phyloP scores from a whole-genome alignment of 2,888 invertebrate species.

The Mactromeris polynyma region DNA sequence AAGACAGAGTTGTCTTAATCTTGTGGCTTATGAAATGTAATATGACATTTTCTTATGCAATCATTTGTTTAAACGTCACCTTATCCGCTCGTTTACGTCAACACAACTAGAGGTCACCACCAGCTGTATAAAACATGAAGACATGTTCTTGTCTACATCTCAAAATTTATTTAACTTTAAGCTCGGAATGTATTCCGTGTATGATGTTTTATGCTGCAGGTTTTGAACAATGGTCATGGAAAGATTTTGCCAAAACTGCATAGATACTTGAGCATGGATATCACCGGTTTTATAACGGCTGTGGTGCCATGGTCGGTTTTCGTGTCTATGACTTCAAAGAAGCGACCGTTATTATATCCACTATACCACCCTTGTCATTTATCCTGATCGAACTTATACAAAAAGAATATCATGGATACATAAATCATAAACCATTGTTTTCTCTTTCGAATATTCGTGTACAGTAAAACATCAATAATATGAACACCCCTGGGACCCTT shows the following conservation, averaged over 20 bases:
- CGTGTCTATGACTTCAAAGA: neutral
- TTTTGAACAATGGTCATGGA: neutral
- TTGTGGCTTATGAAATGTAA: neutral
- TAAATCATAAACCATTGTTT: too few species aligned
- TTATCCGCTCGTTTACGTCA: slow-evolving; percentile 1
- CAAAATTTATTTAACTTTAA: neutral
- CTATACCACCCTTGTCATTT: neutral
- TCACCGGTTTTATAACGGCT: too few species aligned
- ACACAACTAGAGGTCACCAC: neutral
- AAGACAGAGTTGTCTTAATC: neutral
- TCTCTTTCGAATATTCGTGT: too few species aligned
- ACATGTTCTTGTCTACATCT: neutral
- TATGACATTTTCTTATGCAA: slow-evolving; percentile 9
- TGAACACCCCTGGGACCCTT: too few species aligned
- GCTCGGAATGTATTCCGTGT: neutral
- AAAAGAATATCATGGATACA: too few species aligned
- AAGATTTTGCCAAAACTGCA: too few species aligned
- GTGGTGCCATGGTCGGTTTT: neutral
- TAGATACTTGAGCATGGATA: too few species aligned
- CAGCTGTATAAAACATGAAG: neutral
- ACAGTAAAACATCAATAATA: too few species aligned
- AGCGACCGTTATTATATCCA: neutral
- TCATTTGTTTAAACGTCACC: slow-evolving; percentile 11
- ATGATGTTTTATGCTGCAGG: neutral
- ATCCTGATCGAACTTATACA: too few species aligned